Base-by-base conservation (phyloP, 1,140 invertebrate species). In the Solenopsis invicta region DNA sequence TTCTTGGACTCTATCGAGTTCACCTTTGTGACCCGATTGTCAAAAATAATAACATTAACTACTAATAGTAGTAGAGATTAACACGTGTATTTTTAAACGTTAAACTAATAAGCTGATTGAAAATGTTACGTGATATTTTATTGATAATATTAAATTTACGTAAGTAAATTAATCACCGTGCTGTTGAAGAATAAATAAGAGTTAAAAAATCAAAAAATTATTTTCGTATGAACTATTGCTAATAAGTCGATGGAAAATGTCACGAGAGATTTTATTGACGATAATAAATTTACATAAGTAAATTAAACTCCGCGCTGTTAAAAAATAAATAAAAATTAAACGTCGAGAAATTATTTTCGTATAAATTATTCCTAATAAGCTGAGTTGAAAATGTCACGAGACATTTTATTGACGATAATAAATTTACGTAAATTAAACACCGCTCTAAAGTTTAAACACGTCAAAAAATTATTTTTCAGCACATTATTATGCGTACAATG, bases 351-450 rank as follows among this genome's bases (percentile, higher is more conserved):
- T 41, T 41, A 41, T 41, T 41, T 41, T 8, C 41, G 4, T 41
- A 41, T 41, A 8, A 41, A 8, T 8, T 41, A 41, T 41, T 41
- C 41, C 41, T 69, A 82, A 59, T 59, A 74, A n/a, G 16, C 45
- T 18, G 24, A 34, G n/a, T 10, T 59, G 5, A 12, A 34, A 82
- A 59, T 72, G 18, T 66, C 21, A n/a, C 29, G 10, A 0, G n/a
- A 45, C n/a, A 48, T 74, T 82, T 74, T 16, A 67, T 67, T 62
- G n/a, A 18, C 45, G 18, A n/a, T 62, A 45, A 54, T 41, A 54
- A 66, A 21, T 61, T 45, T 12, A 18, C 9, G 41, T 6, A 34
- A 78, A 21, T 66, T 64, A 50, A 66, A 37, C 18, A 24, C 12
- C 1, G 34, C 34, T 41, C 41, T 4, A 41, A 41, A 41, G 8